Conservation (phyloP, 2,113 vertebrate genomes). For the Oncorhynchus gorbuscha region DNA sequence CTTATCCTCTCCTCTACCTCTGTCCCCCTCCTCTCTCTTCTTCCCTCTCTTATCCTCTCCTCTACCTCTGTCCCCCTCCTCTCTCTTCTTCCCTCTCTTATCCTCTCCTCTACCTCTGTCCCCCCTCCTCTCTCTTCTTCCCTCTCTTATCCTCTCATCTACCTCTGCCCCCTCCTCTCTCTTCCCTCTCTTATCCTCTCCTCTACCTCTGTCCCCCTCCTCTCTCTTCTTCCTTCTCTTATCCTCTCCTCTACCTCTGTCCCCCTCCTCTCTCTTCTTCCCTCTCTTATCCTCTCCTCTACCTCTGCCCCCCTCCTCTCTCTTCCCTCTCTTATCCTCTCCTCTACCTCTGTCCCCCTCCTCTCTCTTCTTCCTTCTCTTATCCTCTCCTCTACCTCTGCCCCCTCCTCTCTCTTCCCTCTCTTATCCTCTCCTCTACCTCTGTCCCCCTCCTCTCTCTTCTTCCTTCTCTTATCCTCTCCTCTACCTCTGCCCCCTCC, state of each 20-base stretch:
- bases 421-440: fast-evolving
- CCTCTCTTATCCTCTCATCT: too few species aligned
- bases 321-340: too few species aligned
- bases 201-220: fast-evolving
- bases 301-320: fast-evolving
- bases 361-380: too few species aligned
- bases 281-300: too few species aligned
- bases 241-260: fast-evolving
- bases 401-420: background rate
- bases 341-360: background rate
- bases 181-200: too few species aligned
- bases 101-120: too few species aligned
- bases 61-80: too few species aligned
- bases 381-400: fast-evolving
- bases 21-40: fast-evolving
- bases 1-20: fast-evolving
- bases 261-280: fast-evolving
- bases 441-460: fast-evolving
- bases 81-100: too few species aligned
- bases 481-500: too few species aligned
- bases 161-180: fast-evolving
- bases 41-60: too few species aligned
- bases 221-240: fast-evolving
- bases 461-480: too few species aligned
- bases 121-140: too few species aligned